Percentiles rank a stretch among this genome's conserved stretches.
Evolutionary conservation across 2,888 invertebrate species (phyloP).

Genomic region (Xanthia togata): DNA sequence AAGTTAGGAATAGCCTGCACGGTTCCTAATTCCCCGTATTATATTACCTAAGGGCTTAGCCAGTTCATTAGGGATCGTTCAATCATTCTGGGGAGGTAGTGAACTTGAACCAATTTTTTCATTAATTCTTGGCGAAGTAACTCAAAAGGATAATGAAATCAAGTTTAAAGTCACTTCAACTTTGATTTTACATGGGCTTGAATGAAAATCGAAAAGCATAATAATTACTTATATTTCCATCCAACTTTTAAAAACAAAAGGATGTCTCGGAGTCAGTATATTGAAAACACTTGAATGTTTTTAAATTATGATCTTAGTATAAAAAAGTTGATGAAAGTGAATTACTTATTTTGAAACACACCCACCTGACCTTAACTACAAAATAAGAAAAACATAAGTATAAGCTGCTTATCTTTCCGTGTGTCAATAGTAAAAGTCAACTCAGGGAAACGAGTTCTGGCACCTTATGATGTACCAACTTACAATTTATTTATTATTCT

Average conservation of each 20-base stretch:
- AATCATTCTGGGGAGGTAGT: constrained; percentile 79
- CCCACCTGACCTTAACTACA: constrained; percentile 16
- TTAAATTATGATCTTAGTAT: not conserved
- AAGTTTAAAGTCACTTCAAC: constrained; percentile 24
- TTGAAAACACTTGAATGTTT: not conserved
- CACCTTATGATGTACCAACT: constrained; percentile 8
- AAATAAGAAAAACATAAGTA: constrained; percentile 21
- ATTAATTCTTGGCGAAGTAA: constrained; percentile 42
- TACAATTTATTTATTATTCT: constrained; percentile 39
- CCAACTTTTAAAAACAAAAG: not conserved
- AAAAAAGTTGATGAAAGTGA: constrained; percentile 11
- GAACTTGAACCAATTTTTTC: constrained; percentile 55
- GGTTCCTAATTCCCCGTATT: constrained; percentile 76
- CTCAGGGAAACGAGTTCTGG: constrained; percentile 40
- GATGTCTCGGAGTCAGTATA: not conserved
- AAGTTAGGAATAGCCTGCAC: constrained; percentile 67
- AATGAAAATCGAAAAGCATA: not conserved
- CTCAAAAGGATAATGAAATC: constrained; percentile 30
- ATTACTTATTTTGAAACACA: constrained; percentile 28
- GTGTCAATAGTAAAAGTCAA: constrained; percentile 45
- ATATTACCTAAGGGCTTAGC: constrained; percentile 82
- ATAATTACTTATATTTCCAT: not conserved
- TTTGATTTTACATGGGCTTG: constrained; percentile 9
- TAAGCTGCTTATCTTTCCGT: constrained; percentile 42
- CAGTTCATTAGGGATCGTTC: constrained; percentile 85